These are phyloP conservation scores for Struthidea cinerea DNA, from an alignment of 2,113 vertebrate species.

Conservation along the genomic window DNA sequence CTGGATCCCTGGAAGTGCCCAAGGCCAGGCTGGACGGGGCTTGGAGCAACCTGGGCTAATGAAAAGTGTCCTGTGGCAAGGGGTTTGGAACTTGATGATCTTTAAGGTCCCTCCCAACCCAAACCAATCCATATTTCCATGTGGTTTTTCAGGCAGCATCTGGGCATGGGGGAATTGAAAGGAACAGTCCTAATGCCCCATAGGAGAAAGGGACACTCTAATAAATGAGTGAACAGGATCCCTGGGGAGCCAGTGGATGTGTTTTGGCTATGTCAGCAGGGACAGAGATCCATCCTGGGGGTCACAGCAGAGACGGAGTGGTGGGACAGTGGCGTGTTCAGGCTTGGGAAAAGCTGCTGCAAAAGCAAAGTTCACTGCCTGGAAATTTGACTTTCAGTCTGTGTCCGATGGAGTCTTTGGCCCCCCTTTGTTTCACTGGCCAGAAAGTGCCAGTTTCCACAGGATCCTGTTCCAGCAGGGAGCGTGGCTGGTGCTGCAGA, in stretches of 20 bases:
- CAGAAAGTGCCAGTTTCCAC: rapidly evolving
- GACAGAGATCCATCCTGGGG: background rate
- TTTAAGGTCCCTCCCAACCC: background rate
- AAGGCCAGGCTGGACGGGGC: rapidly evolving
- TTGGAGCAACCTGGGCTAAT: rapidly evolving
- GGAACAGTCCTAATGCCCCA: rapidly evolving
- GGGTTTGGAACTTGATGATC: background rate
- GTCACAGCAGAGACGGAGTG: background rate
- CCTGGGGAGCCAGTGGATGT: background rate
- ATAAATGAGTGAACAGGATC: background rate
- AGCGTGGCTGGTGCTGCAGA: rapidly evolving
- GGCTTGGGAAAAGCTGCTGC: background rate
- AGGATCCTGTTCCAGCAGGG: background rate
- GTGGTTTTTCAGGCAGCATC: background rate
- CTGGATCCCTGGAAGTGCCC: background rate
- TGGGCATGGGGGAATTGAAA: background rate
- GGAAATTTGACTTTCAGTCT: background rate
- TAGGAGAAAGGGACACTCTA: background rate
- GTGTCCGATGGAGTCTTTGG: background rate
- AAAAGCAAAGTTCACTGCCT: background rate
- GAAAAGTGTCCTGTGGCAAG: background rate
- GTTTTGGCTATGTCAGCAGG: background rate
- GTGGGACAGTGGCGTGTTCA: rapidly evolving
- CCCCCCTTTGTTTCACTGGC: background rate
- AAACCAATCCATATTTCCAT: background rate